Evolutionary conservation across 2,888 invertebrate species (phyloP).

Genomic region (Carabus problematicus): DNA sequence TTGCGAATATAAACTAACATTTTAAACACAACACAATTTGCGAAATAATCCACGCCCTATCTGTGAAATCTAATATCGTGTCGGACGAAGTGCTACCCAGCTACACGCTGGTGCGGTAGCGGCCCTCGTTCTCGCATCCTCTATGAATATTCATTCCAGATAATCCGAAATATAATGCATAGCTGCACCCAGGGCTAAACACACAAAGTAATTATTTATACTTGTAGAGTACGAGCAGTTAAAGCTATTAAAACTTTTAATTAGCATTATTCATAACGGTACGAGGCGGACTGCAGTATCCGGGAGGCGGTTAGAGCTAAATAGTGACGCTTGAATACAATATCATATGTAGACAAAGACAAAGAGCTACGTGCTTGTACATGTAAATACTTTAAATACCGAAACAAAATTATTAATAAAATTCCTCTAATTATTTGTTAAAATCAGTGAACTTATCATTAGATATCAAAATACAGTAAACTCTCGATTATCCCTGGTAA

Average conservation of each 20-base stretch:
- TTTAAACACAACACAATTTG: conserved; percentile 2
- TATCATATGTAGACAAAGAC: not conserved
- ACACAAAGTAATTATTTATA: conserved; percentile 17
- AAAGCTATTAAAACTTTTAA: conserved; percentile 19
- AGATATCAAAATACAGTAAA: no score
- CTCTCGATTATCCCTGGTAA: no score
- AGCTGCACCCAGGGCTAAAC: conserved; percentile 14
- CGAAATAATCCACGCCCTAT: not conserved
- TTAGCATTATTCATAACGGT: conserved; percentile 15
- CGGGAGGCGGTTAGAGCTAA: not conserved
- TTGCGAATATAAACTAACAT: conserved; percentile 3
- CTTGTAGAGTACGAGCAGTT: conserved; percentile 16
- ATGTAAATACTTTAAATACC: no score
- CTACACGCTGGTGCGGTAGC: not conserved
- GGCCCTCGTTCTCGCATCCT: not conserved
- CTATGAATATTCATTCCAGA: conserved; percentile 15
- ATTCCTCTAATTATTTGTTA: no score
- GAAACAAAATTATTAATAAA: no score
- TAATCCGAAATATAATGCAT: conserved; percentile 17
- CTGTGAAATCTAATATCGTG: no score
- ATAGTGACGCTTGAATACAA: not conserved
- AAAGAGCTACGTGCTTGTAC: no score
- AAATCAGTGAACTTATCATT: no score
- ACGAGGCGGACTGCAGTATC: not conserved
- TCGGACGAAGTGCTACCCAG: no score